phyloP scores from a whole-genome alignment of 1,140 invertebrate species.

The Brachionus angularis region DNA sequence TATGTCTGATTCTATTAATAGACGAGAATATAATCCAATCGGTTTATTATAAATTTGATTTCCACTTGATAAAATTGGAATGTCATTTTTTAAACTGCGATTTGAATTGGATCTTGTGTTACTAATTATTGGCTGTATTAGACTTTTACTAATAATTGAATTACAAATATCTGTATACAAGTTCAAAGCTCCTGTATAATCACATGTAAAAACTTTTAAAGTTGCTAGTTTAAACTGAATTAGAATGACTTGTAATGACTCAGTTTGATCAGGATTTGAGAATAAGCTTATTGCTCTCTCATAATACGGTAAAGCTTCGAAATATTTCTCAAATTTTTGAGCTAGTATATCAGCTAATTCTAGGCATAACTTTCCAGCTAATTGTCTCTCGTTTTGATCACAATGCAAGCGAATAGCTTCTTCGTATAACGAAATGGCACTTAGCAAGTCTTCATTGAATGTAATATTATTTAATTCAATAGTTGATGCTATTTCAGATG shows the following conservation, averaged over 20 bases:
- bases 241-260: neutral
- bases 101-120: neutral
- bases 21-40: neutral
- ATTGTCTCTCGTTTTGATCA: constrained; percentile 36
- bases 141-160: neutral
- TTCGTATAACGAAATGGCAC: constrained; percentile 10
- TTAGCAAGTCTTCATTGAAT: constrained; percentile 32
- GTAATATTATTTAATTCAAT: constrained; percentile 32
- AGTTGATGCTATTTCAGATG: constrained; percentile 4
- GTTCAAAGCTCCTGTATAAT: neutral
- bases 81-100: neutral
- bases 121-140: neutral
- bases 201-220: constrained; percentile 34
- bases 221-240: constrained; percentile 18
- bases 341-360: constrained; percentile 14
- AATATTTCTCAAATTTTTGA: constrained; percentile 27
- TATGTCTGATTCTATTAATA: constrained; percentile 26
- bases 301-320: constrained; percentile 33
- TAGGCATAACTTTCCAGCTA: constrained; percentile 20
- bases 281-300: constrained; percentile 4
- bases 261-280: neutral
- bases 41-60: neutral
- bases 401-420: constrained; percentile 22
- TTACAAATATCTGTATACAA: constrained; percentile 21
- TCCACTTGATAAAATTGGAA: neutral